Base-by-base conservation (phyloP, 2,113 vertebrate species). In the Rhea americana region DNA sequence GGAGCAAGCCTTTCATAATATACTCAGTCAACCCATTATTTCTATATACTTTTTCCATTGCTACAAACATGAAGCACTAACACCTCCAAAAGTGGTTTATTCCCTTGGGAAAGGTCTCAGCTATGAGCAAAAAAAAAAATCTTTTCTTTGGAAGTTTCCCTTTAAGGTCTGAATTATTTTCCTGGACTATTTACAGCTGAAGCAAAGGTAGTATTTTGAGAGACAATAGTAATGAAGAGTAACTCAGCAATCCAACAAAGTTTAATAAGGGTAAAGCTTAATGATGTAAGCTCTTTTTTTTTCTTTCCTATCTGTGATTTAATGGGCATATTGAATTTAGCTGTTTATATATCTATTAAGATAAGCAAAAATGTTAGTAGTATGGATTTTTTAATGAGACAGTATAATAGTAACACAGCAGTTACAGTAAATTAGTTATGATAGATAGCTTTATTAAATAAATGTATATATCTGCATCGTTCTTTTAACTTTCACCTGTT, bases 21-120 rank as follows among this genome's bases (percentile, higher is more conserved):
- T 84, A 80, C 70, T 95, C 80, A 86, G 66, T 28, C 80, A 87
- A 78, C 71, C 92, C 83, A 95, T 96, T 96, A 94, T 95, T 96
- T 95, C 91, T 95, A 15, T 75, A 71, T 11, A 61, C 24, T 41
- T 75, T 92, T 94, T 22, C 65, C 62, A n/a, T 74, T 53, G 55
- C 94, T 93, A 68, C 71, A 94, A 91, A 86, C 68, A 58, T 30
- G 80, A 93, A 94, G 78, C 51, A 75, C 43, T 88, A 81, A 81
- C 81, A 81, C 66, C 78, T 95, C 89, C 63, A 56, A 85, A 93
- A 95, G 93, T 94, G 79, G 78, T 72, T 50, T 90, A 25, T 85
- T 94, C 93, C 87, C 96, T 92, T 63, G 95, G 92, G 95, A 94
- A 95, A 92, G 75, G 51, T 89, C 85, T 93, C 73, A 66, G 90